Evolutionary conservation across 2,113 vertebrate genomes (phyloP).

Genomic region (Hepsetus odoe): DNA sequence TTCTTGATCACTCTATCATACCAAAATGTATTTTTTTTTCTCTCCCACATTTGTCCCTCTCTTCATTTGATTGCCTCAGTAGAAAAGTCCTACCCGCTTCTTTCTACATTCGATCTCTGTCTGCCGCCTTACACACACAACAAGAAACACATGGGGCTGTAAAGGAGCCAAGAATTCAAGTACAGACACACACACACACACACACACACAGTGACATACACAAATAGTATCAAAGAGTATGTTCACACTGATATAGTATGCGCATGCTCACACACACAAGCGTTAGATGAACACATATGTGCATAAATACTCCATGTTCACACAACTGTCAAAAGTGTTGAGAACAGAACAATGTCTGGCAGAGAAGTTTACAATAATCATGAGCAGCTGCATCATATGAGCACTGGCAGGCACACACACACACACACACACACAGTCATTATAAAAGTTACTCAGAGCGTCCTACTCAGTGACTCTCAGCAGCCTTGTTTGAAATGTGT

Average conservation of each 20-base stretch:
- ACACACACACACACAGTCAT: conserved; percentile 20
- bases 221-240: neutral
- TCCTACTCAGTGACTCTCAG: conserved; percentile 10
- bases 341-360: conserved; percentile 25
- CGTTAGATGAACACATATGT: neutral
- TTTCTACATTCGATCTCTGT: conserved; percentile 33
- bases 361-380: conserved; percentile 36
- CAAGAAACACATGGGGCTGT: neutral
- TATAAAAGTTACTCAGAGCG: conserved; percentile 35
- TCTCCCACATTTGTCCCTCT: conserved; percentile 13
- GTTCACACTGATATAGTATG: neutral
- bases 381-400: conserved; percentile 18
- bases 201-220: neutral
- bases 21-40: neutral
- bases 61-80: neutral
- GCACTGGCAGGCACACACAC: conserved; percentile 18
- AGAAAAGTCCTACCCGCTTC: too few species aligned
- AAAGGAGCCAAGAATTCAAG: neutral
- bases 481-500: conserved; percentile 54
- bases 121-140: conserved; percentile 10
- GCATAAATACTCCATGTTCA: conserved; percentile 4
- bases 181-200: conserved; percentile 1
- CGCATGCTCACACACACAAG: neutral
- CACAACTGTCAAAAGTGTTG: conserved; percentile 5
- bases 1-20: neutral